These are phyloP conservation scores for Drosophila malerkotliana DNA, from an alignment of 1,140 invertebrate species.

Conservation along the genomic window DNA sequence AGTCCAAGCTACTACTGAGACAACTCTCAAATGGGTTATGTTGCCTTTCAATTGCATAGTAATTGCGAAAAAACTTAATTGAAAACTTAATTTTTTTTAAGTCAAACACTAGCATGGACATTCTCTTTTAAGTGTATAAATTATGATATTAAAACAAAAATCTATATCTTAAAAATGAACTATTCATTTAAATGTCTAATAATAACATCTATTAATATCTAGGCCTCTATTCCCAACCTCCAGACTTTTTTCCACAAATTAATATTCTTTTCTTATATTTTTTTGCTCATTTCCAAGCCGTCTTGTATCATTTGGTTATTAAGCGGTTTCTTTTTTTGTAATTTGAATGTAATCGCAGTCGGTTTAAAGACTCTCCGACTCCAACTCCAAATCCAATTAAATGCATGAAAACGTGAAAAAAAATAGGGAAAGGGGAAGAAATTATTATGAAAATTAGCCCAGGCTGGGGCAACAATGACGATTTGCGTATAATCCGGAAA, in stretches of 20 bases:
- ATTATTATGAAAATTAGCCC: conserved; percentile 56
- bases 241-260: too few relatives aligned
- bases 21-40: conserved; percentile 30
- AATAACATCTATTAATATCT: too few relatives aligned
- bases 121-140: too few relatives aligned
- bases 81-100: too few relatives aligned
- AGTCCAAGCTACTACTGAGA: conserved; percentile 31
- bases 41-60: conserved; percentile 4
- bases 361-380: conserved; percentile 10
- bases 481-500: conserved; percentile 74
- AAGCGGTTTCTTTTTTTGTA: conserved; percentile 56
- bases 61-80: too few relatives aligned
- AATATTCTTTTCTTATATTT: too few relatives aligned
- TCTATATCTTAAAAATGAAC: too few relatives aligned
- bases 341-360: conserved; percentile 73
- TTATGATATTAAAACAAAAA: too few relatives aligned
- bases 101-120: too few relatives aligned
- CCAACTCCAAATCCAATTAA: conserved; percentile 56
- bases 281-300: neutral
- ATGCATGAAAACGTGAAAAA: conserved; percentile 70
- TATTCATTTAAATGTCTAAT: too few relatives aligned
- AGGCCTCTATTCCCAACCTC: too few relatives aligned
- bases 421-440: conserved; percentile 31
- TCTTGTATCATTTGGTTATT: conserved; percentile 65
- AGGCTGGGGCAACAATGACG: conserved; percentile 38